phyloP scores from a whole-genome alignment of 2,797 vertebrate species.

The Hydrolagus colliei region DNA sequence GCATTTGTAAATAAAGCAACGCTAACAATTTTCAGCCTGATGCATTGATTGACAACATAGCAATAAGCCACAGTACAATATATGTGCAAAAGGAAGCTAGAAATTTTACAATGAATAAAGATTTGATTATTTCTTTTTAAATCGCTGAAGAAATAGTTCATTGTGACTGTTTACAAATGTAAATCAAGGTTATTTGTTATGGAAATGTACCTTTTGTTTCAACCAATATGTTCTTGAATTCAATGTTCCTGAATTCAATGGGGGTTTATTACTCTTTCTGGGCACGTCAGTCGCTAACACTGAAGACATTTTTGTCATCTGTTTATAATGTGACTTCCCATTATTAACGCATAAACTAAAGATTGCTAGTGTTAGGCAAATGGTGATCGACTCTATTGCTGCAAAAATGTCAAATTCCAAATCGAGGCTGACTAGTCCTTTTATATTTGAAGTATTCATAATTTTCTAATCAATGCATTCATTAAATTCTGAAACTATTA shows the following conservation, averaged over 20 bases:
- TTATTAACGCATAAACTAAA: too few relatives aligned
- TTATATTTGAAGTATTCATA: too few relatives aligned
- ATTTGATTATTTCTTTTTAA: neutral
- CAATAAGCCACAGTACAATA: neutral
- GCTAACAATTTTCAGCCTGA: neutral
- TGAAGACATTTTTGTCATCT: too few relatives aligned
- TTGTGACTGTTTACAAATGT: neutral
- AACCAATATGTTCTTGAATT: conserved; percentile 1
- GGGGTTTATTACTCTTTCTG: neutral
- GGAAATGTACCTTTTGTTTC: neutral
- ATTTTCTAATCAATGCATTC: neutral
- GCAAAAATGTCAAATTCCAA: neutral
- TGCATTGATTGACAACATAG: neutral
- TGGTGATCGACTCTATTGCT: too few relatives aligned
- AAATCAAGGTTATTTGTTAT: neutral
- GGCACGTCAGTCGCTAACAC: too few relatives aligned
- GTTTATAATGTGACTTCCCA: too few relatives aligned
- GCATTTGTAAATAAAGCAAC: neutral
- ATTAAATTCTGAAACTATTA: neutral
- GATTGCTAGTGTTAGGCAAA: too few relatives aligned
- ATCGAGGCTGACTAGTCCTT: neutral
- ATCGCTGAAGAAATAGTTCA: neutral
- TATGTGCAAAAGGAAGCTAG: neutral
- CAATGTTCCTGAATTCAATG: neutral
- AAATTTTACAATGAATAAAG: neutral